Evolutionary conservation across 2,888 invertebrate genomes (phyloP).

Genomic region (Temnothorax unifasciatus): DNA sequence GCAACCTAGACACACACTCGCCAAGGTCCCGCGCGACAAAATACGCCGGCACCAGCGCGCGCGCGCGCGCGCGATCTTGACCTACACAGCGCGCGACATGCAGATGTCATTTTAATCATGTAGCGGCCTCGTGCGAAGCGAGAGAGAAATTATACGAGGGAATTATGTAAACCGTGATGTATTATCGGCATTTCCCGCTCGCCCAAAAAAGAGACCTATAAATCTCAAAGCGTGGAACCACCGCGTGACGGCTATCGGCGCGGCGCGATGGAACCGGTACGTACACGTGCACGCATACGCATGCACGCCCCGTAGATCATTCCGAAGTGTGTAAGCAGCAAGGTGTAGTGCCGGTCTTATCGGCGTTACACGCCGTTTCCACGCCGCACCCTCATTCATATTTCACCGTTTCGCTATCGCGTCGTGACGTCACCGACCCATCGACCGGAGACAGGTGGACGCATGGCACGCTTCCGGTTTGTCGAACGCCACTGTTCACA

Average conservation of each 20-base stretch:
- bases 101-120: constrained; percentile 67
- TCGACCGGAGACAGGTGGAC: constrained; percentile 39
- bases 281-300: background rate
- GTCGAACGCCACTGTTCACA: background rate
- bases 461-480: constrained; percentile 18
- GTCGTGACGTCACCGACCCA: constrained; percentile 24
- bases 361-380: constrained; percentile 40
- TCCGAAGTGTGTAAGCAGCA: background rate
- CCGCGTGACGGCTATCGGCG: background rate
- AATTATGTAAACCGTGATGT: background rate
- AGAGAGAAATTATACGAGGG: constrained; percentile 12
- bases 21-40: constrained; percentile 75
- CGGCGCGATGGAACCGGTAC: constrained; percentile 4
- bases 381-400: constrained; percentile 46
- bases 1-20: constrained; percentile 63
- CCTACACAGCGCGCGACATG: constrained; percentile 66
- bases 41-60: constrained; percentile 67
- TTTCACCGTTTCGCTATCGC: constrained; percentile 40
- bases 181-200: background rate
- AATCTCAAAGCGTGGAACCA: background rate
- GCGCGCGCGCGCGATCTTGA: constrained; percentile 76
- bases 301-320: background rate
- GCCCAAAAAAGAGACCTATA: background rate
- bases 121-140: constrained; percentile 7
- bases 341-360: constrained; percentile 39